These are phyloP conservation scores for Gryon sp. DNA, from an alignment of 1,140 invertebrate species.

Conservation along the genomic window DNA sequence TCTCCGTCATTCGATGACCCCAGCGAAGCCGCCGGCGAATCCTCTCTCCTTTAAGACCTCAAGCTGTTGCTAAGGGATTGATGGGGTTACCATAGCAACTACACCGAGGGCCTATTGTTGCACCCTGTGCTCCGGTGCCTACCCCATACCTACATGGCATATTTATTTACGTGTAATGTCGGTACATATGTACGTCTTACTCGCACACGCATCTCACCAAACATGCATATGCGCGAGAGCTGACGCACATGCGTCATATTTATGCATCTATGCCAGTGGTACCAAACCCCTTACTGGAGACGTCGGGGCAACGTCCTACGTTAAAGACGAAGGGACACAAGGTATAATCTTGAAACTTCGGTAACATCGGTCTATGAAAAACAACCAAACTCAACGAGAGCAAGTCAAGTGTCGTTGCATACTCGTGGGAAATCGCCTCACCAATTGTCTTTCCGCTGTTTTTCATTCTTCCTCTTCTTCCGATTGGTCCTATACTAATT, in stretches of 20 bases:
- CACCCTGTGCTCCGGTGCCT: slow-evolving; percentile 71
- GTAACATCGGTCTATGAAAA: slow-evolving; percentile 29
- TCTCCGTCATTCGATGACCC: slow-evolving; percentile 62
- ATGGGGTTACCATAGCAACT: slow-evolving; percentile 78
- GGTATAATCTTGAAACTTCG: slow-evolving; percentile 25
- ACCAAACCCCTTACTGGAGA: slow-evolving; percentile 72
- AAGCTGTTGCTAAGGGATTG: slow-evolving; percentile 80
- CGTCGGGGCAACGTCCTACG: slow-evolving; percentile 76
- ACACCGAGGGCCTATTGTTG: slow-evolving; percentile 77
- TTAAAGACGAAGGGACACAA: slow-evolving; percentile 75
- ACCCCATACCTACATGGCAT: slow-evolving; percentile 72
- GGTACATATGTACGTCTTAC: slow-evolving; percentile 67
- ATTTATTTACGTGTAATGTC: slow-evolving; percentile 77
- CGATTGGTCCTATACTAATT: slow-evolving; percentile 40
- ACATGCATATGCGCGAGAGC: slow-evolving; percentile 22
- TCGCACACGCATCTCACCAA: slow-evolving; percentile 59
- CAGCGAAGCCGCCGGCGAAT: slow-evolving; percentile 65
- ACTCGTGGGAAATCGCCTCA: slow-evolving; percentile 63
- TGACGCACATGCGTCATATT: slow-evolving; percentile 65
- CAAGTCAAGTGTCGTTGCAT: slow-evolving; percentile 9
- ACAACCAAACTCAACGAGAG: slow-evolving; percentile 5
- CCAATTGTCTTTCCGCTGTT: slow-evolving; percentile 37
- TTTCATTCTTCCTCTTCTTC: slow-evolving; percentile 8
- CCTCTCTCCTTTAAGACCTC: slow-evolving; percentile 79
- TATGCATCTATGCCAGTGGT: slow-evolving; percentile 80